Evolutionary conservation across 2,797 vertebrate species (phyloP).

Genomic region (Propithecus deckenii): DNA sequence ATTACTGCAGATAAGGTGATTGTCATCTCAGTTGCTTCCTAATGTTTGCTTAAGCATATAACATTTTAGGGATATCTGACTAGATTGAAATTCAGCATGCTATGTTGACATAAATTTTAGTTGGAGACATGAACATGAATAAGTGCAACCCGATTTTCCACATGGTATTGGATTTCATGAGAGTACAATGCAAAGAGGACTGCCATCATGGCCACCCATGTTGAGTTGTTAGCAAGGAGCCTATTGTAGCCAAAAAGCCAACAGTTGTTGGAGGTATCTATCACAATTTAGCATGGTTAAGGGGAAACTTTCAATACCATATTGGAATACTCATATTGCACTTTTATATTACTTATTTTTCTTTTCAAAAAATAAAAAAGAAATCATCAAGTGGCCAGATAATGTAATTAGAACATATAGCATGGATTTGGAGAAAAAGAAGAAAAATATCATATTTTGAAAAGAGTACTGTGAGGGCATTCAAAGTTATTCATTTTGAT

Average conservation of each 20-base stretch:
- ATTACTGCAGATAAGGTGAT: slow-evolving; percentile 88
- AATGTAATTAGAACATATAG: neutral
- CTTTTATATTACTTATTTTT: neutral
- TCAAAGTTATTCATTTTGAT: neutral
- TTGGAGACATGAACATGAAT: neutral
- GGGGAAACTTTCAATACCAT: neutral
- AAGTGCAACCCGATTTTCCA: neutral
- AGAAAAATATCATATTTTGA: neutral
- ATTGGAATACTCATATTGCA: neutral
- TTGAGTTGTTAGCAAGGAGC: neutral
- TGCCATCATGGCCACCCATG: accelerated
- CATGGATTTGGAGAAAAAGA: neutral
- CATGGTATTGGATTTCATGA: slow-evolving; percentile 7
- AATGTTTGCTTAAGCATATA: slow-evolving; percentile 84
- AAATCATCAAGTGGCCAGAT: neutral
- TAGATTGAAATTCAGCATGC: slow-evolving; percentile 62
- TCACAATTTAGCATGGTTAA: neutral
- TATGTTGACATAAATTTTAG: neutral
- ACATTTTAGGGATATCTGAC: slow-evolving; percentile 67
- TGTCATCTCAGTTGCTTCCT: slow-evolving; percentile 84
- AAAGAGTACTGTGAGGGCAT: neutral
- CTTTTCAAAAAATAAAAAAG: neutral
- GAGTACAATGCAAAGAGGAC: neutral
- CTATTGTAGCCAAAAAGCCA: neutral
- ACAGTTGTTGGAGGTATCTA: neutral